Conservation (phyloP, 2,113 vertebrate species). For the Lota lota region DNA sequence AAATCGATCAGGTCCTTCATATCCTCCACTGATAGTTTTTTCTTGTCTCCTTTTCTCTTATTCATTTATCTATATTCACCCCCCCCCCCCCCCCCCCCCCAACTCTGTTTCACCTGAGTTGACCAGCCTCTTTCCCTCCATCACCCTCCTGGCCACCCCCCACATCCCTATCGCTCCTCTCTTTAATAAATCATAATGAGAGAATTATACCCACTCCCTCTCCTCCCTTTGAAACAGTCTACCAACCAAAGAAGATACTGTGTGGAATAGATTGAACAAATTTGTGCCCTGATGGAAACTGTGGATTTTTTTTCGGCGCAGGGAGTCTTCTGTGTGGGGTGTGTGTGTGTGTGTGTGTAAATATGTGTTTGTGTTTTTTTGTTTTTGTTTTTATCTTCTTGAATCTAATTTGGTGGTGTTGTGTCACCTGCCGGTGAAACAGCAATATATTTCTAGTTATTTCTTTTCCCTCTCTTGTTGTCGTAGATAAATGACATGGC, state of each 20-base stretch:
- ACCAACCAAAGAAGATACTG: conserved; percentile 49
- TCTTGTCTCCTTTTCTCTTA: too few species aligned
- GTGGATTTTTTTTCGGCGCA: neutral
- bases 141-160: conserved; percentile 9
- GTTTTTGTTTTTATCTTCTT: neutral
- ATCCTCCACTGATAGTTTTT: too few species aligned
- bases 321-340: neutral
- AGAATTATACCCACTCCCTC: conserved; percentile 58
- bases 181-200: conserved; percentile 62
- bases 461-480: too few species aligned
- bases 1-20: too few species aligned
- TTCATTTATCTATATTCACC: too few species aligned
- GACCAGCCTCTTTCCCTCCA: conserved; percentile 18
- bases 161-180: conserved; percentile 20
- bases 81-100: too few species aligned
- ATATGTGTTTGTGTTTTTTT: neutral
- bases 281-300: conserved; percentile 20
- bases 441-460: too few species aligned
- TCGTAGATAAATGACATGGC: too few species aligned
- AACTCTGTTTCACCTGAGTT: too few species aligned
- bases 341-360: neutral
- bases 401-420: too few species aligned
- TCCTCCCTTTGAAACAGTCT: conserved; percentile 36
- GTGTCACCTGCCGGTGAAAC: too few species aligned
- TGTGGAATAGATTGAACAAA: conserved; percentile 23